Evolutionary conservation across 2,888 invertebrate genomes (phyloP).

Genomic region (Epinotia nisella): DNA sequence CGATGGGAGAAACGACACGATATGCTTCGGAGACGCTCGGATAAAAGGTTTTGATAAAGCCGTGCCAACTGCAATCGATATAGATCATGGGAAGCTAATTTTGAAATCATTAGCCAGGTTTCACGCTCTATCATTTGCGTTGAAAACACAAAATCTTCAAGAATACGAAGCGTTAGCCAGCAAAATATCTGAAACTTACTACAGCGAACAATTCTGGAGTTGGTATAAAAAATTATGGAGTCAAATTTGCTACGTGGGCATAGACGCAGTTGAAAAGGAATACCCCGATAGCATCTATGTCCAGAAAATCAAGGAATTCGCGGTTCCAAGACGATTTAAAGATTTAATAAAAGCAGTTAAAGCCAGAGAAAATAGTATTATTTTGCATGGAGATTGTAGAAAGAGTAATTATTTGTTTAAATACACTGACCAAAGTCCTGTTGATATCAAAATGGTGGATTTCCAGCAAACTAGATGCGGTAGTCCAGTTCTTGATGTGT

Average conservation of each 20-base stretch:
- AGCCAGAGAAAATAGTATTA: slow-evolving; percentile 77
- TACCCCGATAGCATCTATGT: slow-evolving; percentile 85
- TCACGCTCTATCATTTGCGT: slow-evolving; percentile 76
- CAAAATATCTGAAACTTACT: slow-evolving; percentile 77
- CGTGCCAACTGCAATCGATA: slow-evolving; percentile 63
- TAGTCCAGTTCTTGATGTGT: slow-evolving; percentile 76
- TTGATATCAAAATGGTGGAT: slow-evolving; percentile 86
- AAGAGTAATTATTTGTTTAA: slow-evolving; percentile 89
- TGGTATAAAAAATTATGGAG: slow-evolving; percentile 86
- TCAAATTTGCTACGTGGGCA: slow-evolving; percentile 79
- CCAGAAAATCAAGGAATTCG: slow-evolving; percentile 82
- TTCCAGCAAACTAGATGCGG: slow-evolving; percentile 87
- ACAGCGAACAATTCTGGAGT: slow-evolving; percentile 69
- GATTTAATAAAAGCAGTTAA: slow-evolving; percentile 76
- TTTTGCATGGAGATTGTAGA: slow-evolving; percentile 91
- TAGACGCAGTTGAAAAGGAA: slow-evolving; percentile 87
- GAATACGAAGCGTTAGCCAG: slow-evolving; percentile 60
- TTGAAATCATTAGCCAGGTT: slow-evolving; percentile 73
- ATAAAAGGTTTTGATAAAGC: slow-evolving; percentile 61
- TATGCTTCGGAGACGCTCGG: slow-evolving; percentile 71
- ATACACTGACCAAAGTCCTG: slow-evolving; percentile 58
- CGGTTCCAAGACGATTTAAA: slow-evolving; percentile 79
- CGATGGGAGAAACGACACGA: slow-evolving; percentile 72
- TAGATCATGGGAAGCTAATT: slow-evolving; percentile 64
- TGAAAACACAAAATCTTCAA: slow-evolving; percentile 66